These are phyloP conservation scores for Amphiprion ocellaris DNA, from an alignment of 2,113 vertebrate genomes.

Conservation along the genomic window DNA sequence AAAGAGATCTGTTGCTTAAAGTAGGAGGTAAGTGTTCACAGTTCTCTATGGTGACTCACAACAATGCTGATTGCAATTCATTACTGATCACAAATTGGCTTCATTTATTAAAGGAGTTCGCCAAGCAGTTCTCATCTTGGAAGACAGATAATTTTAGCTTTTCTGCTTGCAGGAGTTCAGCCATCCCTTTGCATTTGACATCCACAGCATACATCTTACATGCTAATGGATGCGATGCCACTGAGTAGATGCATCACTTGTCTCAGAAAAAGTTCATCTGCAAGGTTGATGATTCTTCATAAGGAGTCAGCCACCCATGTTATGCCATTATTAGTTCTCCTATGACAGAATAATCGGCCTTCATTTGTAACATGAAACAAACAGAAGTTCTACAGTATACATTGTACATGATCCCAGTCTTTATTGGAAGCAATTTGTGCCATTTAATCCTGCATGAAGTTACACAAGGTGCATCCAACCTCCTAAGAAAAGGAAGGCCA, in stretches of 20 bases:
- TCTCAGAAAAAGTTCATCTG: neutral
- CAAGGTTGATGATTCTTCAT: neutral
- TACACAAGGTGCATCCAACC: conserved; percentile 33
- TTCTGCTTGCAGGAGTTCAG: conserved; percentile 1
- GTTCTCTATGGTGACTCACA: neutral
- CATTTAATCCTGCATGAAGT: conserved; percentile 37
- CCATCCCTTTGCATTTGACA: conserved; percentile 7
- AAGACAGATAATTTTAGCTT: neutral
- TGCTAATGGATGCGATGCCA: neutral
- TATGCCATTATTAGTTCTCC: neutral
- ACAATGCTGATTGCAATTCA: conserved; percentile 23
- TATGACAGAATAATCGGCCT: neutral
- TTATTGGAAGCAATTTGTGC: conserved; percentile 9
- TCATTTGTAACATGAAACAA: neutral
- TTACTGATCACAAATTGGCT: conserved; percentile 27
- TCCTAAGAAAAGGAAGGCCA: conserved; percentile 39
- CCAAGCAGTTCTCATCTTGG: neutral
- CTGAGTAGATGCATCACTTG: neutral
- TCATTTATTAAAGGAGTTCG: conserved; percentile 22
- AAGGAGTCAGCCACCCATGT: neutral
- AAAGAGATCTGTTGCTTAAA: conserved; percentile 32
- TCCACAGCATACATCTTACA: neutral
- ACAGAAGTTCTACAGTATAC: neutral
- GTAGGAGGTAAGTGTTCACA: conserved; percentile 24
- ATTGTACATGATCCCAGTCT: neutral